phyloP scores from a whole-genome alignment of 2,113 vertebrate species.

The Caranx ignobilis region DNA sequence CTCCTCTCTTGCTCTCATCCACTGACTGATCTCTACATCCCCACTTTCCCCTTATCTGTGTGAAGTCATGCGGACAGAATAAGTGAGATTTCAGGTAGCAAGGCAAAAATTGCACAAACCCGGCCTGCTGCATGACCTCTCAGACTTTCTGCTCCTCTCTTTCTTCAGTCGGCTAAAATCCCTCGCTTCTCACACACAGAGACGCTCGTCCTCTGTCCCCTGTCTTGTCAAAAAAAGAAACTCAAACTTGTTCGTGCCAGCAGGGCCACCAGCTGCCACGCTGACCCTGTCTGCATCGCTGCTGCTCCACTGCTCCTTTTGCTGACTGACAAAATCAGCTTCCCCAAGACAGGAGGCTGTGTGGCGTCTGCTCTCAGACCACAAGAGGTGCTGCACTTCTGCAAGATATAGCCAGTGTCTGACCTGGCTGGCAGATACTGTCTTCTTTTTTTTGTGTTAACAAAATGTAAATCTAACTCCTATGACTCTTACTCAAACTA shows the following conservation, averaged over 20 bases:
- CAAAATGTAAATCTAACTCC: not conserved
- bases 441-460: not conserved
- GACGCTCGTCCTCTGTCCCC: not conserved
- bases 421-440: not conserved
- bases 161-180: constrained; percentile 17
- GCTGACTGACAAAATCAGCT: constrained; percentile 26
- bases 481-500: not conserved
- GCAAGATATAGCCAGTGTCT: not conserved
- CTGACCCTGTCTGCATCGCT: constrained; percentile 30
- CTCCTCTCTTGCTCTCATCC: constrained; percentile 24
- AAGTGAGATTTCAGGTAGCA: constrained; percentile 43
- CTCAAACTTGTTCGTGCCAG: constrained; percentile 21
- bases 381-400: not conserved
- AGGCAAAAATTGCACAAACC: constrained; percentile 21
- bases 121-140: not conserved
- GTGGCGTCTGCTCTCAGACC: constrained; percentile 1
- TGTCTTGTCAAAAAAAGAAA: constrained; percentile 8
- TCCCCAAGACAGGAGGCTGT: not conserved
- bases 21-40: constrained; percentile 18
- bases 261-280: constrained; percentile 39
- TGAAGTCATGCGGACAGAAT: constrained; percentile 40
- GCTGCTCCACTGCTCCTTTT: not conserved
- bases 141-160: not conserved
- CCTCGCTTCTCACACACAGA: constrained; percentile 15
- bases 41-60: constrained; percentile 40